Conservation (phyloP, 1,140 invertebrate species). For the Brachionus sp. region DNA sequence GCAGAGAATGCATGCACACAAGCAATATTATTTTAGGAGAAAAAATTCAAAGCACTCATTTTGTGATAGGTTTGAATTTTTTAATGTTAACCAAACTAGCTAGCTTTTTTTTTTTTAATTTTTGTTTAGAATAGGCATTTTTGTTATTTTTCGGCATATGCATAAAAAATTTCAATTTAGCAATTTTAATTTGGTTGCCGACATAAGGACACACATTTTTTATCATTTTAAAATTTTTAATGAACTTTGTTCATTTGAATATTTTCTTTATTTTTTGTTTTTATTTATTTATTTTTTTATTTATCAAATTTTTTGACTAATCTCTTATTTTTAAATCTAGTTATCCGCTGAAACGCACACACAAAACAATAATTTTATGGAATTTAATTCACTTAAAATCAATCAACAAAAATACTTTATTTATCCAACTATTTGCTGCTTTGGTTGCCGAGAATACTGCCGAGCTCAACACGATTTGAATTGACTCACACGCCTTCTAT, state of each 20-base stretch:
- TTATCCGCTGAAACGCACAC: conserved; percentile 1
- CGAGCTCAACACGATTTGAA: conserved; percentile 36
- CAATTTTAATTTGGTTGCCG: too few relatives aligned
- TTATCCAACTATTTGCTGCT: conserved; percentile 40
- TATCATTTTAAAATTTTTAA: too few relatives aligned
- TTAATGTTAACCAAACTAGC: background rate
- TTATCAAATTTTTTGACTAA: background rate
- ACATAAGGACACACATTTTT: too few relatives aligned
- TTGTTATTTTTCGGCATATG: too few relatives aligned
- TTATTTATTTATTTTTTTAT: too few relatives aligned
- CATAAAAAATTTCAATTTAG: too few relatives aligned
- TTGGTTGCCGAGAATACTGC: conserved; percentile 34
- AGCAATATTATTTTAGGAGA: background rate
- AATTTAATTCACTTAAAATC: conserved; percentile 10
- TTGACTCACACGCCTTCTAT: conserved; percentile 35
- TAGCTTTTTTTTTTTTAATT: background rate
- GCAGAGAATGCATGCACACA: background rate
- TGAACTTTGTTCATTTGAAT: too few relatives aligned
- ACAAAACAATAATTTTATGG: conserved; percentile 35
- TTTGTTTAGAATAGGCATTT: too few relatives aligned
- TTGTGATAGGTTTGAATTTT: background rate
- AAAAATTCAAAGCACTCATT: background rate
- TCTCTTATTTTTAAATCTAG: background rate
- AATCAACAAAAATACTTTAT: conserved; percentile 2
- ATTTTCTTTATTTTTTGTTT: background rate